Conservation (phyloP, 92 coral and sea anemone species). For the Bergia sp. region DNA sequence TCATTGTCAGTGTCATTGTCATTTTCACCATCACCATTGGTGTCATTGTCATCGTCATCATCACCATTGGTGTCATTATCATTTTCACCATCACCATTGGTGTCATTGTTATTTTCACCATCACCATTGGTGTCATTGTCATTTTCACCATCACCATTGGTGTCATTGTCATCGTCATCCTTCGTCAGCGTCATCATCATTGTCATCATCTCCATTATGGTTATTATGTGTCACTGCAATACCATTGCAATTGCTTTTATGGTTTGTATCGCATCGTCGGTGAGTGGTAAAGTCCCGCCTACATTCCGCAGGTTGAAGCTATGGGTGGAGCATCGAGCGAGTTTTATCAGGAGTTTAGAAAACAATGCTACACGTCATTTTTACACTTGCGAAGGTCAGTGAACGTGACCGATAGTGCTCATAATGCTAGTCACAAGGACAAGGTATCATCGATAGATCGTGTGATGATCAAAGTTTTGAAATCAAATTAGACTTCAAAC, state of each 20-base stretch:
- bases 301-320: conserved; percentile 81
- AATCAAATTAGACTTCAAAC: no score
- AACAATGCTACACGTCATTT: conserved; percentile 96
- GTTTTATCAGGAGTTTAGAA: conserved; percentile 93
- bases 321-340: conserved; percentile 99
- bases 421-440: no score
- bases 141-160: neutral
- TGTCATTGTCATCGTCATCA: neutral
- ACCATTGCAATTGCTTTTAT: neutral
- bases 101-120: neutral
- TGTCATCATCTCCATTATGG: neutral
- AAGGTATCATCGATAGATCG: no score
- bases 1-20: neutral
- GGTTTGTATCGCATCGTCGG: neutral
- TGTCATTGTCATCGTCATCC: neutral
- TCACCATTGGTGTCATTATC: neutral
- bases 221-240: no score
- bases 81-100: neutral
- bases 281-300: neutral
- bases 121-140: neutral
- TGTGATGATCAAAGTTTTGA: no score
- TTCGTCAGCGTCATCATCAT: neutral
- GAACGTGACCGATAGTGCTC: no score
- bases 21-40: neutral
- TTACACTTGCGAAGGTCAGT: conserved; percentile 87